phyloP scores from a whole-genome alignment of 2,888 invertebrate genomes.

The Acheta domesticus region DNA sequence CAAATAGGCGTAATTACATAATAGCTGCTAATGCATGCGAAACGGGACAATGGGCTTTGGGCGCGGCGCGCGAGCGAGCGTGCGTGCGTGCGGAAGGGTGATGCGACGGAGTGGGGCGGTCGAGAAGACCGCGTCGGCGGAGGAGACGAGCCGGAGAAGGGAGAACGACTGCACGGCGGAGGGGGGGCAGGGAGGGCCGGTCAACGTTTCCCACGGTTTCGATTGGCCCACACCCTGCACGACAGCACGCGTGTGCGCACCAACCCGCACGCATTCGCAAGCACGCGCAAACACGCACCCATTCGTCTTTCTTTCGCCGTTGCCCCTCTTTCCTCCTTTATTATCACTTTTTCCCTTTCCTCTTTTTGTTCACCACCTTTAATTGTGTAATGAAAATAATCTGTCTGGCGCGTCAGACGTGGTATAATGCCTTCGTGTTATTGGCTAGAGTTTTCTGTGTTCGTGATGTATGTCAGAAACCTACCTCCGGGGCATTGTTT shows the following conservation, averaged over 20 bases:
- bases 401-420: not conserved
- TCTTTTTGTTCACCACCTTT: not conserved
- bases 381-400: conserved; percentile 23
- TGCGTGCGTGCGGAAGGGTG: too few species aligned
- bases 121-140: too few species aligned
- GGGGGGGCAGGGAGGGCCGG: too few species aligned
- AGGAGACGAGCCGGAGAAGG: too few species aligned
- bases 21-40: conserved; percentile 7
- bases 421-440: not conserved
- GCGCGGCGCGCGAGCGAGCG: not conserved
- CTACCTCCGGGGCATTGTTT: not conserved
- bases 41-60: not conserved
- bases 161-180: too few species aligned
- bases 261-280: not conserved
- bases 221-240: too few species aligned
- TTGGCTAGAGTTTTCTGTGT: not conserved
- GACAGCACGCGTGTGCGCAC: too few species aligned
- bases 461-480: not conserved
- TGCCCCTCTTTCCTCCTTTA: not conserved
- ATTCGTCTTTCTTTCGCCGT: not conserved
- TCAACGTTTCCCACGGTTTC: too few species aligned
- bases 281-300: not conserved
- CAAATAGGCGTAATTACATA: conserved; percentile 11
- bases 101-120: too few species aligned
- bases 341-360: too few species aligned